A percentile compares a stretch with the other conserved stretches of the same genome.
Conservation (phyloP, 2,888 invertebrate species). For the Corbicula japonica region DNA sequence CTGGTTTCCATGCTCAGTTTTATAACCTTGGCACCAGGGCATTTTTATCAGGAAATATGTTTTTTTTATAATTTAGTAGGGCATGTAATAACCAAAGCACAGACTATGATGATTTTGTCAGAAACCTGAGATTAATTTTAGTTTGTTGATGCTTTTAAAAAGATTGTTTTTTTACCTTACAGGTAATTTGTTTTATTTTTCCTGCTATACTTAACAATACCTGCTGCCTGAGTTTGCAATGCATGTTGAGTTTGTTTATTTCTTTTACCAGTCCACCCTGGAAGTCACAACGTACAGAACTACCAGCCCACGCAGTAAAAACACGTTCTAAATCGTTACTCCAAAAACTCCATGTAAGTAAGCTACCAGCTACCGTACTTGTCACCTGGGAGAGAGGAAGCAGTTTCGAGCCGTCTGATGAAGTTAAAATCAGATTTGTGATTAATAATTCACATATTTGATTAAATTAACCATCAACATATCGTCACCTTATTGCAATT, state of each 20-base stretch:
- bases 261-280: slow-evolving; percentile 65
- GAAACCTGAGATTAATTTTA: neutral
- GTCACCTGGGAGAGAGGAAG: neutral
- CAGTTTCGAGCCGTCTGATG: neutral
- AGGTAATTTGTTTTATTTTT: neutral
- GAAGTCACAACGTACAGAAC: slow-evolving; percentile 59
- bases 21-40: too few relatives aligned
- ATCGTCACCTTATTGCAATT: neutral
- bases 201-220: neutral
- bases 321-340: slow-evolving; percentile 43
- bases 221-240: slow-evolving; percentile 17
- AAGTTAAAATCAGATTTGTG: neutral
- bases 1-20: too few relatives aligned
- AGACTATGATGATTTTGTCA: neutral
- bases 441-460: neutral
- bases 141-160: neutral
- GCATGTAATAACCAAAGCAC: neutral
- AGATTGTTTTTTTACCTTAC: neutral
- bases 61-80: neutral
- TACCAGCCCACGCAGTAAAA: slow-evolving; percentile 62
- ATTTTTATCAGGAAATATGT: too few relatives aligned
- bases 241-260: slow-evolving; percentile 58
- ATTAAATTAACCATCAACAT: neutral
- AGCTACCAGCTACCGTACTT: slow-evolving; percentile 12
- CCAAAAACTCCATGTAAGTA: slow-evolving; percentile 58